Percentiles rank a stretch among this genome's conserved stretches.
These are phyloP conservation scores for Palythoa grandis DNA, from an alignment of 92 coral and sea anemone species.

Conservation along the genomic window DNA sequence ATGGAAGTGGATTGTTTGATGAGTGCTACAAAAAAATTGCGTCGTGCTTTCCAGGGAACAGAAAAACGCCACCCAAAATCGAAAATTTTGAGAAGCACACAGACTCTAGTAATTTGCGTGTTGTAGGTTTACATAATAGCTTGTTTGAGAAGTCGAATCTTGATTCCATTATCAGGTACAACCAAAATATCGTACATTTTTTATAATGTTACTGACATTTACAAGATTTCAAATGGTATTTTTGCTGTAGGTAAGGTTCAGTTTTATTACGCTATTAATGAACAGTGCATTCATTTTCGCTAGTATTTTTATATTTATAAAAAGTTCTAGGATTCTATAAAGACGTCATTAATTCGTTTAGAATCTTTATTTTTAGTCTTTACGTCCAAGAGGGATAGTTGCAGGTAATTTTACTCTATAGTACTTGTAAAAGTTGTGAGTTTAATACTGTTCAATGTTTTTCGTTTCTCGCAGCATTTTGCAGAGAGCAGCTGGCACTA, in stretches of 20 bases:
- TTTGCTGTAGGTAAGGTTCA: too few relatives aligned
- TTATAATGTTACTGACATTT: too few relatives aligned
- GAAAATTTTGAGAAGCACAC: not conserved
- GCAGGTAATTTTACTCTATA: not conserved
- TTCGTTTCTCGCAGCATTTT: slow-evolving; percentile 24
- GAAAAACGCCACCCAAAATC: not conserved
- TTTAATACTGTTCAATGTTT: not conserved
- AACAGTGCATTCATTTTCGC: too few relatives aligned
- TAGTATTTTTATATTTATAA: too few relatives aligned
- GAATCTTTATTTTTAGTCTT: too few relatives aligned
- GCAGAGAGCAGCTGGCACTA: slow-evolving; percentile 34
- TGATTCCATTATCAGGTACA: slow-evolving; percentile 41
- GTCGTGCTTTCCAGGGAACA: slow-evolving; percentile 20
- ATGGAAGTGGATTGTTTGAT: slow-evolving; percentile 8
- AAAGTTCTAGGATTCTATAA: too few relatives aligned
- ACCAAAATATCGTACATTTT: not conserved
- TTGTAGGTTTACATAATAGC: not conserved
- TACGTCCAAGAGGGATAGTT: too few relatives aligned
- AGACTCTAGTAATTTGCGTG: not conserved
- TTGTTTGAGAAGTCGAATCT: slow-evolving; percentile 12
- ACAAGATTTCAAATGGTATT: too few relatives aligned
- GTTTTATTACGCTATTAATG: too few relatives aligned
- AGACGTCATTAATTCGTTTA: too few relatives aligned
- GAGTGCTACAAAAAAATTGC: slow-evolving; percentile 25
- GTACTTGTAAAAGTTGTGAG: not conserved